phyloP scores from a whole-genome alignment of 1,140 invertebrate genomes.

The Tenebrio molitor region DNA sequence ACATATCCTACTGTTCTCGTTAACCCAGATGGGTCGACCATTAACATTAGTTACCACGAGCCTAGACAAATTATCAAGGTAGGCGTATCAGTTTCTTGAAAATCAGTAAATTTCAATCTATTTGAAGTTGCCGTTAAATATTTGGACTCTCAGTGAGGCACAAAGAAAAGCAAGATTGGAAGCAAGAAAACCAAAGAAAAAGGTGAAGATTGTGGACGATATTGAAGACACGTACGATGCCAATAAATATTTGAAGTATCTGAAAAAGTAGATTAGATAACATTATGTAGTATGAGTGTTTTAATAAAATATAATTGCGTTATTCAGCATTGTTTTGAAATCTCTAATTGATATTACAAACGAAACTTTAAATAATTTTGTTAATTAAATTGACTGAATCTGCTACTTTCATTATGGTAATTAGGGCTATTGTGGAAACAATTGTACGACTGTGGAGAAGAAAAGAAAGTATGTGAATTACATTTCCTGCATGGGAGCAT shows the following conservation, averaged over 20 bases:
- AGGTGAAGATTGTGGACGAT: conserved; percentile 81
- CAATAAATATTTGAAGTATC: conserved; percentile 81
- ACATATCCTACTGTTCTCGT: conserved; percentile 75
- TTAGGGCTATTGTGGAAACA: conserved; percentile 51
- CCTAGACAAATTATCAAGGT: conserved; percentile 89
- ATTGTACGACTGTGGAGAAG: conserved; percentile 46
- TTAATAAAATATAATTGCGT: conserved; percentile 17
- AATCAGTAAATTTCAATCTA: not conserved
- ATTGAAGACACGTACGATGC: conserved; percentile 84
- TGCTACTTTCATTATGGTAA: conserved; percentile 56
- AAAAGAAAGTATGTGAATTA: conserved; percentile 54
- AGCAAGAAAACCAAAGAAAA: conserved; percentile 80
- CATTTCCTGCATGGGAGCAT: conserved; percentile 46
- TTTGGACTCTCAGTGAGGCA: conserved; percentile 77
- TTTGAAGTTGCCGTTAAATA: conserved; percentile 82
- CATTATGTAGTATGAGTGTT: conserved; percentile 19
- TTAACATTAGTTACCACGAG: conserved; percentile 85
- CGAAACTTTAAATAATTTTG: conserved; percentile 40
- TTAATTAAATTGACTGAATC: conserved; percentile 46
- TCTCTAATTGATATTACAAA: conserved; percentile 13
- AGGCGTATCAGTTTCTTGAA: conserved; percentile 54
- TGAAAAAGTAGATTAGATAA: conserved; percentile 70
- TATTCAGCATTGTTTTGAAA: conserved; percentile 31
- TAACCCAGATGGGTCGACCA: conserved; percentile 85
- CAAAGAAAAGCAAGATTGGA: conserved; percentile 77